Base-by-base conservation (phyloP, 2,797 vertebrate genomes). In the Gobio occitaniae region DNA sequence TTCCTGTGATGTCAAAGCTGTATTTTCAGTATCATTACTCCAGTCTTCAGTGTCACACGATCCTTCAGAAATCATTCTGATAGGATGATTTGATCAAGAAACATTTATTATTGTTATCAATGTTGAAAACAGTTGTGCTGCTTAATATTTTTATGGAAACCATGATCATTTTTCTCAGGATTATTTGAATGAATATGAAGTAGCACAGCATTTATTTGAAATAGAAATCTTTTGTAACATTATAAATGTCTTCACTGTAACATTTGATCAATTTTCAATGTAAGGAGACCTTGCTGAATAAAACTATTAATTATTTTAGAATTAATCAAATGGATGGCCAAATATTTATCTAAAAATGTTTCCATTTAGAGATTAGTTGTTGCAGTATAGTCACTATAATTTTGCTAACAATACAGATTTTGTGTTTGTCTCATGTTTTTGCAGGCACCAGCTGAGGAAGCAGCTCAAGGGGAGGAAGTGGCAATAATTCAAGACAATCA, bases 381-480 rank as follows among this genome's bases (percentile, higher is more conserved):
- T 77, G 36, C 12, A 25, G 10, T 25, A 25, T 3, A 78, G 3
- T 21, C 16, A 21, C 48, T 25, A 16, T 61, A 10, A 76, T 52
- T 78, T 54, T 15, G 38, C 11, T 47, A 44, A 8, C 32, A 6
- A 38, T 52, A 16, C 1, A 36, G n/a, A 41, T 16, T n/a, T 41
- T 16, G 25, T 75, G 29, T 56, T 63, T 44, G 3, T n/a, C 17
- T 56, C 19, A n/a, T 65, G 2, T 52, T 21, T 83, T 48, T 82
- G 3, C 66, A 87, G 86, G 16, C 82, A 13, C 11, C 85, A n/a
- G 25, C 69, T 74, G 87, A 88, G 25, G 85, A 77, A 76, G 38
- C 21, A 9, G 63, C 6, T 15, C 82, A 87, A n/a, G 65, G 17
- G 32, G 86, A 88, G 38, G 86, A 82, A 48, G 70, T 86, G 50